Evolutionary conservation across 2,113 vertebrate species (phyloP).

Genomic region (Alces alces): DNA sequence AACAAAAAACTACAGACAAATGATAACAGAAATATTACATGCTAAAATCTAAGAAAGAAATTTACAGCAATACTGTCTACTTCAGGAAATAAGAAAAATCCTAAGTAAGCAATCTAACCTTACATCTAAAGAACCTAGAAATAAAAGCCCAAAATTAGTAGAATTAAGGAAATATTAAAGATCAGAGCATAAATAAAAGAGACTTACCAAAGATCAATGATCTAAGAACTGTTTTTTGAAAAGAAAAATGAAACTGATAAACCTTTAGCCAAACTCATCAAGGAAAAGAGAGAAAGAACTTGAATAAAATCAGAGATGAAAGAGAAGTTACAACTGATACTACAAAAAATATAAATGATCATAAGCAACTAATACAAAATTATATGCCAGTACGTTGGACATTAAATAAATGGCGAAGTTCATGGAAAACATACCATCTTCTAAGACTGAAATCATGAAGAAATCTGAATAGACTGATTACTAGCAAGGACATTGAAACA

Average conservation of each 20-base stretch:
- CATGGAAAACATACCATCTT: neutral
- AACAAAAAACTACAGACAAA: neutral
- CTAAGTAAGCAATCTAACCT: neutral
- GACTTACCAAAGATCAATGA: neutral
- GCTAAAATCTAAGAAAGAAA: neutral
- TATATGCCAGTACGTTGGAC: neutral
- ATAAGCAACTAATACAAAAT: neutral
- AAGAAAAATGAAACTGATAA: neutral
- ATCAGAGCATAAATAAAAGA: neutral
- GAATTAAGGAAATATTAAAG: neutral
- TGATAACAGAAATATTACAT: neutral
- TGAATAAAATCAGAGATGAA: neutral
- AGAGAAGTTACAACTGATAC: neutral
- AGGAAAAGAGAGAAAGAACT: neutral
- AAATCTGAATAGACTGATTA: neutral
- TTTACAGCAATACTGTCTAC: neutral
- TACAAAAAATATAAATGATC: neutral
- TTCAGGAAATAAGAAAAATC: neutral
- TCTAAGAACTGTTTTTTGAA: neutral
- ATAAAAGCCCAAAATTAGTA: neutral
- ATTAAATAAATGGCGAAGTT: neutral
- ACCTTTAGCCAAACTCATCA: neutral
- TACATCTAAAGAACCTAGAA: neutral
- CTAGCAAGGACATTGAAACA: neutral
- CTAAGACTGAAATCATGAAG: neutral